These are phyloP conservation scores for Hexactinellida sp. DNA, from an alignment of 37 sponge, comb jelly and placozoan species.

Conservation along the genomic window DNA sequence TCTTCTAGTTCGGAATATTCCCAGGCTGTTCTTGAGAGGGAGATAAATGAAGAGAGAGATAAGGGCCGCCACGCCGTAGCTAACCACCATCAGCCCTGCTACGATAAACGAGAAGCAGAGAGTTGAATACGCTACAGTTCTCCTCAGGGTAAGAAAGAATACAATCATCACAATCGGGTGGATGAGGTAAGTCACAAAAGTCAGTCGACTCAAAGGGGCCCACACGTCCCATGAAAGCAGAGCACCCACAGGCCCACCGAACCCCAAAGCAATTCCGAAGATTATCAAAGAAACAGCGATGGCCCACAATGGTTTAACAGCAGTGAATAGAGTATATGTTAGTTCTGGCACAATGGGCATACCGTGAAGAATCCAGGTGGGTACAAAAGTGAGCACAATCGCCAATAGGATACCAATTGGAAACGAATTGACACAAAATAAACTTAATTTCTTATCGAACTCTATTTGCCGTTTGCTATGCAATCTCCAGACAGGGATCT, in stretches of 20 bases:
- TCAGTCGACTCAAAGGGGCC: conserved; percentile 76
- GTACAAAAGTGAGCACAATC: neutral
- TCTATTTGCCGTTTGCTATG: neutral
- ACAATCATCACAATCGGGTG: conserved; percentile 57
- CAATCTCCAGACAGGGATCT: neutral
- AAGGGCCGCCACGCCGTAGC: conserved; percentile 46
- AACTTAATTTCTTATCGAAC: neutral
- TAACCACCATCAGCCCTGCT: conserved; percentile 30
- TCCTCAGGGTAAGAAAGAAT: conserved; percentile 14
- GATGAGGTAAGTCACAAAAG: conserved; percentile 65
- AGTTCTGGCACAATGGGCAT: conserved; percentile 4
- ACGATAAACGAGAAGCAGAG: conserved; percentile 25
- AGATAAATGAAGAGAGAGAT: conserved; percentile 49
- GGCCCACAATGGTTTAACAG: conserved; percentile 26
- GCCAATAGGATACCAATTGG: neutral
- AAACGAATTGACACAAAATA: neutral
- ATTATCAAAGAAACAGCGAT: conserved; percentile 45
- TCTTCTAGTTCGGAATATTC: too few relatives aligned
- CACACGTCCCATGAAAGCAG: conserved; percentile 69
- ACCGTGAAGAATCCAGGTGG: neutral
- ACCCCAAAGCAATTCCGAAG: neutral
- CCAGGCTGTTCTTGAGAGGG: conserved; percentile 35
- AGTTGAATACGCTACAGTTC: conserved; percentile 27
- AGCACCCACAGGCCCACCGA: neutral
- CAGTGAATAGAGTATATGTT: neutral